Evolutionary conservation across 2,797 vertebrate genomes (phyloP).

Genomic region (Squalus acanthias): DNA sequence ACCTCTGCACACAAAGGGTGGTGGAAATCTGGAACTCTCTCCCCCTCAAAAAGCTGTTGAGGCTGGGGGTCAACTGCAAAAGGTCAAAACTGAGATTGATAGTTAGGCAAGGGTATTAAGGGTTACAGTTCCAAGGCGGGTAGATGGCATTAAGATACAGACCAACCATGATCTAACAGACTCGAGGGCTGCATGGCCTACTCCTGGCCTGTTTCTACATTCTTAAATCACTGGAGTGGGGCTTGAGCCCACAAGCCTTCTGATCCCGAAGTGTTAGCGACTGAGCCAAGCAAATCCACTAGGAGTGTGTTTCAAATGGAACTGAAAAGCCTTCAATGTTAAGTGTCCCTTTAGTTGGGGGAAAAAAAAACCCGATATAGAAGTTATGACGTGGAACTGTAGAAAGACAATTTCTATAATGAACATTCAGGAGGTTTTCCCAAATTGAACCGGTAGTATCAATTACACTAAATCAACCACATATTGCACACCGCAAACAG

Average conservation of each 20-base stretch:
- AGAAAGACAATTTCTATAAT: slow-evolving; percentile 41
- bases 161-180: background rate
- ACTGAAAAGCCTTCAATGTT: slow-evolving; percentile 39
- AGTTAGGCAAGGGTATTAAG: background rate
- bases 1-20: no score
- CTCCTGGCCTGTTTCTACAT: background rate
- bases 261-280: background rate
- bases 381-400: background rate
- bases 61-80: background rate
- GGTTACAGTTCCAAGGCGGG: background rate
- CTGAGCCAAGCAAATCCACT: background rate
- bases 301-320: slow-evolving; percentile 50
- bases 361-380: background rate
- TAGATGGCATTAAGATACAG: background rate
- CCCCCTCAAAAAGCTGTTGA: no score
- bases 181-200: background rate
- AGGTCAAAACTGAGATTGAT: background rate
- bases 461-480: slow-evolving; percentile 57
- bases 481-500: slow-evolving; percentile 52
- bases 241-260: background rate
- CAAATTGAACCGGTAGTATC: slow-evolving; percentile 54
- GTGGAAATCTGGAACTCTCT: no score
- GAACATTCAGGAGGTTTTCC: slow-evolving; percentile 48
- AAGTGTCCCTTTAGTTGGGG: slow-evolving; percentile 54
- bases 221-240: background rate